phyloP scores from a whole-genome alignment of 37 sponge, comb jelly and placozoan species.

The Cliona cf. orientalis region DNA sequence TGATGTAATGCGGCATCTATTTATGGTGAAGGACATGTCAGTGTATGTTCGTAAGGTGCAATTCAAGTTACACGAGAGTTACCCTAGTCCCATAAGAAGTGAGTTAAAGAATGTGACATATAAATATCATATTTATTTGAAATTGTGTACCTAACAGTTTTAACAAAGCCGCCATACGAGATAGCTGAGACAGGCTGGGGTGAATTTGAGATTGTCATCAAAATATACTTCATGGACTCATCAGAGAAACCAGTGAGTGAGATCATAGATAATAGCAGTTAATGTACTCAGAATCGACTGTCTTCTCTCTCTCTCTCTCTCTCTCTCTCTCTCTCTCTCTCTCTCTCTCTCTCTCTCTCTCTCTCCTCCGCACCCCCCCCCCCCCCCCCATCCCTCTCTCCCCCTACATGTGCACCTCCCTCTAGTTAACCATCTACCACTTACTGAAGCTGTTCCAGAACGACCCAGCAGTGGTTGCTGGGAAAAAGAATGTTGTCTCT shows the following conservation, averaged over 20 bases:
- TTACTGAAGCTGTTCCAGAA: conserved; percentile 92
- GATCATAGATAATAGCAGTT: neutral
- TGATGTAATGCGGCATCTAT: no score
- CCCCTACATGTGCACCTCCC: neutral
- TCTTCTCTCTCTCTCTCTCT: neutral
- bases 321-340: neutral
- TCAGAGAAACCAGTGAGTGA: conserved; percentile 89
- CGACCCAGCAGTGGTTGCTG: conserved; percentile 80
- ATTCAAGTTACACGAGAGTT: conserved; percentile 97
- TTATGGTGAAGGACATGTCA: conserved; percentile 64
- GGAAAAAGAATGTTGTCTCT: conserved; percentile 90
- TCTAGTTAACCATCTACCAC: conserved; percentile 88
- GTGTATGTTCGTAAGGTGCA: conserved; percentile 89
- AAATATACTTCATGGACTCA: conserved; percentile 90
- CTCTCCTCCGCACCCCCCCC: neutral
- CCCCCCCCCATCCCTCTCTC: neutral
- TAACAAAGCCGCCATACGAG: conserved; percentile 90
- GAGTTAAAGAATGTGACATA: neutral
- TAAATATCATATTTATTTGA: no score
- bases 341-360: conserved; percentile 4
- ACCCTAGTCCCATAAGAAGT: conserved; percentile 86
- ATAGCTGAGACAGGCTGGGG: conserved; percentile 97
- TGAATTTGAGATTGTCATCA: conserved; percentile 94
- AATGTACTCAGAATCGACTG: neutral
- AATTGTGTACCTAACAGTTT: conserved; percentile 27